Conservation (phyloP, 1,140 invertebrate species). For the Manduca sexta region DNA sequence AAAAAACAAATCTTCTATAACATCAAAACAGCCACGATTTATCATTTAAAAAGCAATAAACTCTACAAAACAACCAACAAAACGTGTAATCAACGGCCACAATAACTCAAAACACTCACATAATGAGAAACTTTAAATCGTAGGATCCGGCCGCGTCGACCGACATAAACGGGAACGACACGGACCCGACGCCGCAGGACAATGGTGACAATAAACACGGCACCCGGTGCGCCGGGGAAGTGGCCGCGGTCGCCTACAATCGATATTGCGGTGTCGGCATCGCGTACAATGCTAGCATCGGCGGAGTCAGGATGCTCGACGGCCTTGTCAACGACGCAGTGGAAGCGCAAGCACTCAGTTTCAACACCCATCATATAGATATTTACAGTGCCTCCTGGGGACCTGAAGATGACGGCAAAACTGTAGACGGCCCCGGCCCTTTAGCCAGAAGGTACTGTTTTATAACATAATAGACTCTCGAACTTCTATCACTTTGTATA, state of each 20-base stretch:
- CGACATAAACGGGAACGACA: constrained; percentile 97
- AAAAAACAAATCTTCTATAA: too few species aligned
- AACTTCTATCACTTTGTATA: background rate
- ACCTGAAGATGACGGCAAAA: constrained; percentile 96
- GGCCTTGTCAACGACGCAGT: constrained; percentile 96
- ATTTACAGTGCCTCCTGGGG: constrained; percentile 98
- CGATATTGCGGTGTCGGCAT: constrained; percentile 93
- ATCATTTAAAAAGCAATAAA: too few species aligned
- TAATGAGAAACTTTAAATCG: constrained; percentile 11
- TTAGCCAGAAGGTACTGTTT: constrained; percentile 82
- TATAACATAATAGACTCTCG: constrained; percentile 23
- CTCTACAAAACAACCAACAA: too few species aligned
- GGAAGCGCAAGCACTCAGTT: constrained; percentile 91
- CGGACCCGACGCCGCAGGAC: constrained; percentile 95
- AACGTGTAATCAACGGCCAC: too few species aligned
- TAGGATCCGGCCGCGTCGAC: constrained; percentile 94
- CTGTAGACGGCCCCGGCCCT: constrained; percentile 97
- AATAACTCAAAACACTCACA: background rate
- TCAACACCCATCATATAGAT: constrained; percentile 94
- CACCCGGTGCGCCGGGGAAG: constrained; percentile 92
- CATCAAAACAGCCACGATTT: too few species aligned
- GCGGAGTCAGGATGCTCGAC: constrained; percentile 95
- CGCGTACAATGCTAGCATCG: constrained; percentile 93
- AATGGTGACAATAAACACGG: constrained; percentile 96
- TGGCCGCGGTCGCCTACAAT: constrained; percentile 93